Evolutionary conservation across 2,113 vertebrate species (phyloP), one percentile per base, ranked within the genome.

Genomic region (Notothenia coriiceps): DNA sequence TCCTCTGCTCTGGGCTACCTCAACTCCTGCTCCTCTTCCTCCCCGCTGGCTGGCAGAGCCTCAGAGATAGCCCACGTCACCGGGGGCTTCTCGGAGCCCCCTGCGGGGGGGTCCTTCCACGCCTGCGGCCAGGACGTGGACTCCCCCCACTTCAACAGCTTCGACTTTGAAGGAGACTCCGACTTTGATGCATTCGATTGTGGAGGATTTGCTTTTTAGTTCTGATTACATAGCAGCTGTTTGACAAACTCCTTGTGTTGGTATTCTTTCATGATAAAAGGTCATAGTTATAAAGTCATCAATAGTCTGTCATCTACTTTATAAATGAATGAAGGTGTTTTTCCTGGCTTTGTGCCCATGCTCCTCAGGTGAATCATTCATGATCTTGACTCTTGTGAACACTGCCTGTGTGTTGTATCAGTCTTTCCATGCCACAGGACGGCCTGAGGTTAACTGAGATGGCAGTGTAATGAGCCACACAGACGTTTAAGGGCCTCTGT

Each of bases 161-260:
- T 95, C 18, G 96, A 96, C 85, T 96, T 95, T 1, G 95, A 96
- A 66, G 94, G 88, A 52, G 96, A 96, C 86, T 94, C 95, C 3
- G 95, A 96, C 87, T 96, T 95, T 64, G 95, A 96, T 40, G 91
- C 92, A 0, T 96, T 96, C 44, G 96, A 96, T 86, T 96, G 95
- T 25, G 95, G 95, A 61, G 95, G 94, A 17, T 96, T 96, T 61
- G 92, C 94, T 20, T 96, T 96, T 92, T 96, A 93, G 85, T 20
- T 56, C 46, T 54, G 17, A n/a, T 14, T 4, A 54, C 15, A 33
- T 18, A 61, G 29, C 29, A 29, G 29, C 3, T 29, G 29, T 29
- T 29, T 29, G 29, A 29, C 29, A 47, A 29, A 63, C 14, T 29
- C 73, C 70, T 13, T 56, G 33, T 71, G 29, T 50, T 43, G 17